A percentile compares a stretch with the other conserved stretches of the same genome.
Evolutionary conservation across 2,797 vertebrate species (phyloP).

Genomic region (Gambusia yucatana): DNA sequence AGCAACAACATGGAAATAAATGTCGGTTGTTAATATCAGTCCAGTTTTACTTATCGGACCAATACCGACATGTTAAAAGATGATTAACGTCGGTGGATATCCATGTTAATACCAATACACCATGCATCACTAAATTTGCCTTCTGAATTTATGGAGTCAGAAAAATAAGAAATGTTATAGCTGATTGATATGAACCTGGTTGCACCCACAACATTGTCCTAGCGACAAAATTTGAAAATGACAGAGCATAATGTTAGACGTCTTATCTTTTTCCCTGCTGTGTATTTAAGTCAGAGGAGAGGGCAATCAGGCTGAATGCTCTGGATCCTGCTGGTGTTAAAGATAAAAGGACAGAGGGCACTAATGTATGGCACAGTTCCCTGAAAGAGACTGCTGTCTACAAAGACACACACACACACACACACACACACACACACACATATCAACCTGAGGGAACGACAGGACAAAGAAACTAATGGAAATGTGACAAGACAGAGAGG

Average conservation of each 20-base stretch:
- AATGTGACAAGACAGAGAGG: slow-evolving; percentile 71
- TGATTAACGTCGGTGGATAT: too few relatives aligned
- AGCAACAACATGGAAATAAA: not conserved
- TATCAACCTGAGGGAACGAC: slow-evolving; percentile 46
- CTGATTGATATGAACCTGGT: not conserved
- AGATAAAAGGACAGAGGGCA: slow-evolving; percentile 41
- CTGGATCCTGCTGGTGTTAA: slow-evolving; percentile 27
- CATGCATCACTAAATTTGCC: not conserved
- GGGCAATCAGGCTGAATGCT: slow-evolving; percentile 17
- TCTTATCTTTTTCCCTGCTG: not conserved
- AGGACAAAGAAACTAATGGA: slow-evolving; percentile 69
- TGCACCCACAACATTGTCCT: not conserved
- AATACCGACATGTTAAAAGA: not conserved
- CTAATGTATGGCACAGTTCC: slow-evolving; percentile 50
- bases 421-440: slow-evolving; percentile 26
- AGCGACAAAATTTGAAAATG: slow-evolving; percentile 6
- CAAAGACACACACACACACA: slow-evolving; percentile 15
- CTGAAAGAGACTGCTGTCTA: slow-evolving; percentile 34
- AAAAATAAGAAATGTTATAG: not conserved
- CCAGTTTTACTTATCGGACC: not conserved
- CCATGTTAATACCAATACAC: not conserved
- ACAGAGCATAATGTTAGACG: not conserved
- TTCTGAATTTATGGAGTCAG: not conserved
- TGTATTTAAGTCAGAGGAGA: slow-evolving; percentile 12
- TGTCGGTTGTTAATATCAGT: not conserved